Percentiles rank a stretch among this genome's conserved stretches.
Evolutionary conservation across 2,888 invertebrate genomes (phyloP).

Genomic region (Isotomurus palustris): DNA sequence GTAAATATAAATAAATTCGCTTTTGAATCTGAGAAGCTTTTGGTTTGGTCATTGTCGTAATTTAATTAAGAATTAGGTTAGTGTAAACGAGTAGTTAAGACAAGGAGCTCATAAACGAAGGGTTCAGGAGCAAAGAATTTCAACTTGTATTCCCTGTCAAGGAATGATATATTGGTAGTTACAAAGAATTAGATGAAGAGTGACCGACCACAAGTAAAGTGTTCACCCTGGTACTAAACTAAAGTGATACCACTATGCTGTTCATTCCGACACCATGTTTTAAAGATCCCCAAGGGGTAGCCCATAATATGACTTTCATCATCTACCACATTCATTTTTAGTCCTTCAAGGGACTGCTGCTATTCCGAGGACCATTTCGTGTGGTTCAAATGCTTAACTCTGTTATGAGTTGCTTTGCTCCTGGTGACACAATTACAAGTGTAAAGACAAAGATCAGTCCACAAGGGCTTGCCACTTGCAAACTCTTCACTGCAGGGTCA

Average conservation of each 20-base stretch:
- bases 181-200: not conserved
- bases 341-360: not conserved
- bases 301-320: too few species aligned
- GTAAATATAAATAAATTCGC: too few species aligned
- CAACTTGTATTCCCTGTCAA: not conserved
- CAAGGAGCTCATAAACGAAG: too few species aligned
- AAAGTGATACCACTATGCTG: not conserved
- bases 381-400: too few species aligned
- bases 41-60: too few species aligned
- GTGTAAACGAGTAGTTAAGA: too few species aligned
- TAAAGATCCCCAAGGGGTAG: slow-evolving; percentile 1
- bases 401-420: too few species aligned
- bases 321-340: not conserved
- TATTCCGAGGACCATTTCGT: not conserved
- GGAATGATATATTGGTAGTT: slow-evolving; percentile 1
- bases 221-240: slow-evolving; percentile 1
- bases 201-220: slow-evolving; percentile 4
- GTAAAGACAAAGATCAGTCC: slow-evolving; percentile 1
- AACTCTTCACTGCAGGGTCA: not conserved
- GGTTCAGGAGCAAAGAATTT: not conserved
- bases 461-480: not conserved
- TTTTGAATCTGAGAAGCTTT: too few species aligned
- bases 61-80: too few species aligned
- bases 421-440: too few species aligned
- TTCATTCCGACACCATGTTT: not conserved